Base-by-base conservation (phyloP, 2,113 vertebrate genomes). In the Melozone crissalis region DNA sequence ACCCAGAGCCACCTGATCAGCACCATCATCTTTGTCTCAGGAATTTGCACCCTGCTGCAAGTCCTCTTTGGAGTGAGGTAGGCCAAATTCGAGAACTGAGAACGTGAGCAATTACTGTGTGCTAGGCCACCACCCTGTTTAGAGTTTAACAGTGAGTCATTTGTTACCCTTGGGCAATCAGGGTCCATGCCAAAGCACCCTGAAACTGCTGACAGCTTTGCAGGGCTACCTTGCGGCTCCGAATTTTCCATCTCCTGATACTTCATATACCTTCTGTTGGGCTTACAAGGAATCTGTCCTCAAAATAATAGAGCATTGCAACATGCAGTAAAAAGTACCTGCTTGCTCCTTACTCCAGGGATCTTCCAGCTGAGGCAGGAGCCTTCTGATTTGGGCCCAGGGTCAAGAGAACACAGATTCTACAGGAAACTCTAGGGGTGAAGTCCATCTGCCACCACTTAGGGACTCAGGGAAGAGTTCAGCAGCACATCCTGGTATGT, bases 21-120 rank as follows among this genome's bases (percentile, higher is more conserved):
- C 97, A 99, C 99, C 94, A 99, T 99, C 68, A 99, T 99, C 98
- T 99, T 99, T 24, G 98, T 99, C 90, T 99, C 99, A 2, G 99
- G 99, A 27, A 93, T 99, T 63, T 99, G 99, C 96, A 99, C 99
- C 20, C 97, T 99, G 72, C 95, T 99, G 92, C 99, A 99, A 96
- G 99, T 99, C 82, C 90, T 98, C 76, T 98, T 99, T n/a, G 99
- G 99, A 46, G 97, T 99, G 93, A 99, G 99, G 99, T 99, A 97
- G 91, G 97, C 52, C 69, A 95, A 94, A 89, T 23, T 23, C 46
- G 75, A 90, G 93, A 82, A 59, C 35, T 27, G 73, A 17, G 37
- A 68, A 37, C 0, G 0, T 10, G 65, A 54, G 19, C 31, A 44
- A 27, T 89, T 72, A 24, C 17, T 63, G 9, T 0, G 1, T 80